phyloP scores from a whole-genome alignment of 2,113 vertebrate species.

The Tinamus guttatus region DNA sequence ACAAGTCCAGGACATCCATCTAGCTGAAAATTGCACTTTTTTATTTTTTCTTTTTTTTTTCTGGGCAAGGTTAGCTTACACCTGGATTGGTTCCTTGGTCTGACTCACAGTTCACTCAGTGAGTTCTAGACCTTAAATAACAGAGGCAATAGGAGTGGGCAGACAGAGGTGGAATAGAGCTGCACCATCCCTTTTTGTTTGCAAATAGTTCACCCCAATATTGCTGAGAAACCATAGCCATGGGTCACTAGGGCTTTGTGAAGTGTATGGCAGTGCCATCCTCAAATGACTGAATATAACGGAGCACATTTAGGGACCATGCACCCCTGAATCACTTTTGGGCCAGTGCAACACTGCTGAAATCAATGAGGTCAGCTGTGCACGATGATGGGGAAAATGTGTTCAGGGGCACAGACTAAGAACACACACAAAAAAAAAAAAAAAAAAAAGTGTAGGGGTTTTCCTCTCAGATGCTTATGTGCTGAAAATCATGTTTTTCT shows the following conservation, averaged over 20 bases:
- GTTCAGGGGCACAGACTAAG: background rate
- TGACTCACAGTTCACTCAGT: background rate
- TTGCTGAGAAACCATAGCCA: background rate
- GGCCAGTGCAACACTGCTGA: background rate
- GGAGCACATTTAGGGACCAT: background rate
- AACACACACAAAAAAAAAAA: too few relatives aligned
- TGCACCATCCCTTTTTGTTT: background rate
- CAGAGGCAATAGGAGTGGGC: background rate
- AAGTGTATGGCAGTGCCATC: background rate
- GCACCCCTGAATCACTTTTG: background rate
- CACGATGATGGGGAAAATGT: fast-evolving
- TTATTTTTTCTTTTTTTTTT: background rate
- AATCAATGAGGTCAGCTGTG: background rate
- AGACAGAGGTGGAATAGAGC: background rate
- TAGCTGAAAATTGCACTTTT: background rate
- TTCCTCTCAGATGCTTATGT: background rate
- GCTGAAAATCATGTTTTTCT: background rate
- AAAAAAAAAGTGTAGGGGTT: background rate
- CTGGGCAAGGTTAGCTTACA: background rate
- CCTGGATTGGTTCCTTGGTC: background rate
- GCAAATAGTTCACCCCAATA: background rate
- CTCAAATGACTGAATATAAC: background rate
- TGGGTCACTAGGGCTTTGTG: background rate
- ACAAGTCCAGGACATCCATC: background rate
- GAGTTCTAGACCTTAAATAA: background rate